A percentile compares a stretch with the other conserved stretches of the same genome.
phyloP scores from a whole-genome alignment of 2,797 vertebrate genomes.

The Bovichtus variegatus region DNA sequence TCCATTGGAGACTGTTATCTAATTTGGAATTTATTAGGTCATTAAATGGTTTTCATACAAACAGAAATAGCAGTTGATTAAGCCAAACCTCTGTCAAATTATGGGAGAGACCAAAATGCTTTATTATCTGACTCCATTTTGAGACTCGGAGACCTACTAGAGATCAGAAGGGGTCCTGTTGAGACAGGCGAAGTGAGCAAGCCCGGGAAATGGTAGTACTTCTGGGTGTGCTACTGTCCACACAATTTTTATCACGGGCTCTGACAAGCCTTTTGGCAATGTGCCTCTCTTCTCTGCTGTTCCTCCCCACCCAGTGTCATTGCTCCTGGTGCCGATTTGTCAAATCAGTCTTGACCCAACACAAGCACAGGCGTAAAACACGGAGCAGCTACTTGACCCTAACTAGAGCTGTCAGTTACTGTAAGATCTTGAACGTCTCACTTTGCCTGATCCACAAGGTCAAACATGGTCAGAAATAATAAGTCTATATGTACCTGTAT shows the following conservation, averaged over 20 bases:
- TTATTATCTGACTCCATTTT: constrained; percentile 59
- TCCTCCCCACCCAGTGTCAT: constrained; percentile 44
- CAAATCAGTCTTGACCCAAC: constrained; percentile 61
- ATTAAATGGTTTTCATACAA: neutral
- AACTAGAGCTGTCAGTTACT: constrained; percentile 58
- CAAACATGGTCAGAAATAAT: neutral
- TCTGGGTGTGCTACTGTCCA: constrained; percentile 76
- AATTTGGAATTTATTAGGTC: neutral
- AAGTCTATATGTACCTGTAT: neutral
- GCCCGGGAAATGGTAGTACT: constrained; percentile 65
- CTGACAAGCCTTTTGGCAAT: constrained; percentile 78
- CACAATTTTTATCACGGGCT: constrained; percentile 71
- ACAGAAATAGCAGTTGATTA: neutral
- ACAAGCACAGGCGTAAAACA: constrained; percentile 35
- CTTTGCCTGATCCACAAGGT: constrained; percentile 44
- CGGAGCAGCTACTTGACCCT: constrained; percentile 51
- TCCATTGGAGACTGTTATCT: neutral
- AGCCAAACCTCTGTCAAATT: constrained; percentile 4
- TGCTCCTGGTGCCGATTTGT: constrained; percentile 65
- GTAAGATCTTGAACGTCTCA: constrained; percentile 41
- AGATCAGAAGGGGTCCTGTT: constrained; percentile 72
- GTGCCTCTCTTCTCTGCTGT: constrained; percentile 52
- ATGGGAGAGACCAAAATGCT: neutral
- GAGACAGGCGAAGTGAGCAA: constrained; percentile 75
- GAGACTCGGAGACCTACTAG: constrained; percentile 32